Percentiles rank a stretch among this genome's conserved stretches.
Conservation (phyloP, 2,797 vertebrate genomes). For the Crocidura indochinensis region DNA sequence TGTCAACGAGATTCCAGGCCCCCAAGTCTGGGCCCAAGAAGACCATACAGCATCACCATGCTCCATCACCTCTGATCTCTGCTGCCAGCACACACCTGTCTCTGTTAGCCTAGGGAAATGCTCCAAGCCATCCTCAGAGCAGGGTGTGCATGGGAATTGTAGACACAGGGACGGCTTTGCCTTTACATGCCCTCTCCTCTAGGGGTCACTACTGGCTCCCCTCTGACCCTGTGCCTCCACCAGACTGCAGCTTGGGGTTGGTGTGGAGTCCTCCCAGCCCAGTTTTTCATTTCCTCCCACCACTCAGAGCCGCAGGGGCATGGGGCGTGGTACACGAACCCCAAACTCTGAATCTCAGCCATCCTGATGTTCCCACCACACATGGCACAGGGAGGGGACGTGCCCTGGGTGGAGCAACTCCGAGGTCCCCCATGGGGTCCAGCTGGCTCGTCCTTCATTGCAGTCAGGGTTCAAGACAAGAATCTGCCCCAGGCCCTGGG, state of each 20-base stretch:
- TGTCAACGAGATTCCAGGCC: background rate
- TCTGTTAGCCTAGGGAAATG: background rate
- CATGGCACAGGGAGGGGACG: background rate
- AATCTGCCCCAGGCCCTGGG: background rate
- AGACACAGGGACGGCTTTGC: background rate
- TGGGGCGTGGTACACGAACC: background rate
- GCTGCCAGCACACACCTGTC: too few species aligned
- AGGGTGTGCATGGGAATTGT: background rate
- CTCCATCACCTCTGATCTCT: background rate
- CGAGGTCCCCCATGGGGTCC: too few species aligned
- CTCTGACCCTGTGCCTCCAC: too few species aligned
- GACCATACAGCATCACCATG: background rate
- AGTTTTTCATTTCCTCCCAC: background rate
- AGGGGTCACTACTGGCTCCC: background rate
- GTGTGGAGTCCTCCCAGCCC: background rate
- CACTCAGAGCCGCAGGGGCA: background rate
- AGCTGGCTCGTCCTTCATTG: too few species aligned
- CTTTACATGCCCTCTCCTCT: background rate
- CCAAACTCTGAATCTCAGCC: background rate
- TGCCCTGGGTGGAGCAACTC: background rate
- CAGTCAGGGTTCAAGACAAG: background rate
- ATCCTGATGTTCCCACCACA: background rate
- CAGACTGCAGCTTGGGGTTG: background rate
- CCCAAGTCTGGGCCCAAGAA: background rate
- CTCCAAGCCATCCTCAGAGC: background rate